phyloP scores from a whole-genome alignment of 2,797 vertebrate species.

The Aplochiton taeniatus region DNA sequence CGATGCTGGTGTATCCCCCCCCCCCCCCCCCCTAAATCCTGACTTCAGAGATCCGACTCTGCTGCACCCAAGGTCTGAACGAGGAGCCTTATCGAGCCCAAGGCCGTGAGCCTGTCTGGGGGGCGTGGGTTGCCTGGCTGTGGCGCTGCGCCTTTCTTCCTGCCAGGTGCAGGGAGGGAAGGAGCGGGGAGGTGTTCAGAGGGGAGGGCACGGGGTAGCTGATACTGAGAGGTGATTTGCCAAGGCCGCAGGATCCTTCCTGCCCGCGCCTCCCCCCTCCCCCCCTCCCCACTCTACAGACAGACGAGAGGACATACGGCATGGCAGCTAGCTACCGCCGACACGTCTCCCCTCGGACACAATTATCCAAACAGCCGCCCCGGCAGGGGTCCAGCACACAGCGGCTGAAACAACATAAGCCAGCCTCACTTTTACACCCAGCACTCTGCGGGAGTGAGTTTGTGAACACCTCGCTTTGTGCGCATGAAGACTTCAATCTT shows the following conservation, averaged over 20 bases:
- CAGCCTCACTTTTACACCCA: no score
- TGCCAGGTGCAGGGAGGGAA: constrained; percentile 29
- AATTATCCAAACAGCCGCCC: constrained; percentile 36
- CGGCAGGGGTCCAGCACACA: constrained; percentile 37
- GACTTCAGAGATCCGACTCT: constrained; percentile 35
- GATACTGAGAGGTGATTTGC: constrained; percentile 59
- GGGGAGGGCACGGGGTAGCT: constrained; percentile 15
- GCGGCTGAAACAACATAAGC: constrained; percentile 12
- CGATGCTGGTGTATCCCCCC: no score
- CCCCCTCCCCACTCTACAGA: not conserved
- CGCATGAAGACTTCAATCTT: no score
- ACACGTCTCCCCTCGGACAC: constrained; percentile 53
- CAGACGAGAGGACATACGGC: constrained; percentile 25
- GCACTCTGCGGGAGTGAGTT: no score
- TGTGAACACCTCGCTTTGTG: no score
- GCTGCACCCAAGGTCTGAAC: constrained; percentile 51
- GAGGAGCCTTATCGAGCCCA: constrained; percentile 45
- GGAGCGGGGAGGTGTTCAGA: not conserved
- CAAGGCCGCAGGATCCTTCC: constrained; percentile 50
- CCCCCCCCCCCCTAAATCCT: no score
- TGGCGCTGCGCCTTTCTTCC: constrained; percentile 27
- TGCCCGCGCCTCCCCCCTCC: not conserved
- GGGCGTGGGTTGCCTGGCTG: constrained; percentile 52
- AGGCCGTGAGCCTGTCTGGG: constrained; percentile 50
- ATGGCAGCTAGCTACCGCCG: constrained; percentile 17